A percentile compares a stretch with the other conserved stretches of the same genome.
phyloP scores from a whole-genome alignment of 2,797 vertebrate genomes.

The Scleropages formosus region DNA sequence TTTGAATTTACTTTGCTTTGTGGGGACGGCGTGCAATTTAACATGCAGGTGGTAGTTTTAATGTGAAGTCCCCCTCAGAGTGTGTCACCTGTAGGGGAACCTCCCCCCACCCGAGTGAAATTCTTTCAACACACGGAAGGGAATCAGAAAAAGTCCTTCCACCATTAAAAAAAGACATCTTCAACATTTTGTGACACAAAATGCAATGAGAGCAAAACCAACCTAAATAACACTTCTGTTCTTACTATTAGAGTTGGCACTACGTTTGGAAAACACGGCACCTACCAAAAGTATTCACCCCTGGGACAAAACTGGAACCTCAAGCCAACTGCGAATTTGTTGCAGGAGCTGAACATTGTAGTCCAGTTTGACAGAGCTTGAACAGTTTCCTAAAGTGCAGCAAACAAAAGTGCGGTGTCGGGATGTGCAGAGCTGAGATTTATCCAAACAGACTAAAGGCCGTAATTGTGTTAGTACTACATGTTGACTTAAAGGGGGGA shows the following conservation, averaged over 20 bases:
- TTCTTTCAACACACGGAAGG: not conserved
- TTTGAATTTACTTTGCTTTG: constrained; percentile 3
- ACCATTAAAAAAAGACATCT: not conserved
- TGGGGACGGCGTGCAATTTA: constrained; percentile 6
- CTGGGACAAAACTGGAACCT: too few relatives aligned
- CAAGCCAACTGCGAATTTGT: too few relatives aligned
- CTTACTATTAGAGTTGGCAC: constrained; percentile 3
- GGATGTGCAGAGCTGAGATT: too few relatives aligned
- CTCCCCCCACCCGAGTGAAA: not conserved
- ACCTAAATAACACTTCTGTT: not conserved
- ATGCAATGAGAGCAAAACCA: not conserved
- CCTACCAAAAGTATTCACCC: too few relatives aligned
- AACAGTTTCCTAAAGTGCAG: too few relatives aligned
- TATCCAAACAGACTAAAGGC: too few relatives aligned
- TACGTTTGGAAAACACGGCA: not conserved
- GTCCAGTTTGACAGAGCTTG: too few relatives aligned
- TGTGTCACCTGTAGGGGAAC: constrained; percentile 1
- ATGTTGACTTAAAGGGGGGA: too few relatives aligned
- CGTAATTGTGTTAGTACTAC: too few relatives aligned
- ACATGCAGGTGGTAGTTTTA: constrained; percentile 7
- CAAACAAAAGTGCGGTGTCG: too few relatives aligned
- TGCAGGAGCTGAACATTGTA: too few relatives aligned
- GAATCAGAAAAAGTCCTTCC: not conserved
- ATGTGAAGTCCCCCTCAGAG: not conserved
- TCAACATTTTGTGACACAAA: not conserved